Evolutionary conservation across 2,888 invertebrate genomes (phyloP).

Genomic region (Scotopteryx bipunctaria): DNA sequence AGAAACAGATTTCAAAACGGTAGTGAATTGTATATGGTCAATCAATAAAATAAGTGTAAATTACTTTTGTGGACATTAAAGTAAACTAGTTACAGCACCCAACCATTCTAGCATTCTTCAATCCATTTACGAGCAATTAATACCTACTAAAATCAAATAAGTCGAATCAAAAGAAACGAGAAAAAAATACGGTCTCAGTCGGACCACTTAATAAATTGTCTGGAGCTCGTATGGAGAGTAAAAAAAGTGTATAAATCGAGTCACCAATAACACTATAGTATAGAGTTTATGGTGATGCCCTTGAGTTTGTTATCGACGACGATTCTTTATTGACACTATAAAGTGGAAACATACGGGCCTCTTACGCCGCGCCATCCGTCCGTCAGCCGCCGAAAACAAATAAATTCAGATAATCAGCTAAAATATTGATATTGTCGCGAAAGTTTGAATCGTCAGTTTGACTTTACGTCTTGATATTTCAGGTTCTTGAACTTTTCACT

Average conservation of each 20-base stretch:
- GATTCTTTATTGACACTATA: slow-evolving; percentile 75
- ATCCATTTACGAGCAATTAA: slow-evolving; percentile 56
- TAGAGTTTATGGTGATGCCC: slow-evolving; percentile 76
- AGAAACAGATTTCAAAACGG: slow-evolving; percentile 13
- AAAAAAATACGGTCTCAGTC: slow-evolving; percentile 54
- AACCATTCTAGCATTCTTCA: slow-evolving; percentile 3
- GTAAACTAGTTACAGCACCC: slow-evolving; percentile 11
- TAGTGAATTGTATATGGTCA: slow-evolving; percentile 13
- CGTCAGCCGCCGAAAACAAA: slow-evolving; percentile 24
- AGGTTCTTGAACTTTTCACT: slow-evolving; percentile 21
- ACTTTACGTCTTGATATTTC: slow-evolving; percentile 20
- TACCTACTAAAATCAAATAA: slow-evolving; percentile 58
- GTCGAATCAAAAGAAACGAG: slow-evolving; percentile 54
- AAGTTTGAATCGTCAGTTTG: slow-evolving; percentile 28
- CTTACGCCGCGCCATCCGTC: slow-evolving; percentile 31
- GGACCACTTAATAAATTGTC: slow-evolving; percentile 75
- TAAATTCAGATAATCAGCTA: slow-evolving; percentile 34
- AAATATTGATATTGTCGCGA: slow-evolving; percentile 32
- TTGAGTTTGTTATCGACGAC: slow-evolving; percentile 64
- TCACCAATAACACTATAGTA: slow-evolving; percentile 75
- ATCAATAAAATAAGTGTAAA: slow-evolving; percentile 27
- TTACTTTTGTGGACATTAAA: slow-evolving; percentile 16
- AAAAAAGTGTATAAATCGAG: slow-evolving; percentile 71
- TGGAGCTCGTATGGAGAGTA: slow-evolving; percentile 52
- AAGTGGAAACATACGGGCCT: slow-evolving; percentile 62